Evolutionary conservation across 2,888 invertebrate genomes (phyloP), one percentile per base, ranked within the genome.

Genomic region (Elysia crispata): DNA sequence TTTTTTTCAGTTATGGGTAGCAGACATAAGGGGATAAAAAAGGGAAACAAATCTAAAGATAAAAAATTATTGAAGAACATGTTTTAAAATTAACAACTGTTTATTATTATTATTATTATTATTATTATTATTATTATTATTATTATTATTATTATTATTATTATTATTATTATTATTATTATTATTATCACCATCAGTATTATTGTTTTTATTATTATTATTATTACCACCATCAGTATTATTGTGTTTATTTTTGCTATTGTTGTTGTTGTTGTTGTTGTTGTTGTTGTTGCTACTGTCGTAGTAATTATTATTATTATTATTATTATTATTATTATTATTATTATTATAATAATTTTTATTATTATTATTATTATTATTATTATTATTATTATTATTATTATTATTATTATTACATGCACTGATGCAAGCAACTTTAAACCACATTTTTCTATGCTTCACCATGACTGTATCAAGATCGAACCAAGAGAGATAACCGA

Each of bases 351-450:
- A 18, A 23, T 64, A 18, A 20, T 30, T 75, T 18, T 60, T 75
- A 20, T 30, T 75, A n/a, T 75, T 75, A n/a, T 54, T 75, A n/a
- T 54, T 75, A 33, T 60, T 75, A n/a, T 60, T 75, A 11, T 23
- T 75, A 20, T 31, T 75, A 20, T 28, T 75, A n/a, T 54, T 75
- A n/a, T 54, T 75, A 20, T 75, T 75, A n/a, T 54, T 50, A 23
- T 64, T 64, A n/a, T n/a, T n/a, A n/a, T n/a, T n/a, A n/a, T n/a
- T n/a, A n/a, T n/a, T n/a, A n/a, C n/a, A n/a, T n/a, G n/a, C n/a
- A n/a, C n/a, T n/a, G n/a, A n/a, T n/a, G n/a, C n/a, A n/a, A n/a
- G n/a, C n/a, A n/a, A n/a, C 41, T 41, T 11, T 11, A 41, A 41
- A 41, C 3, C 41, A 41, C 3, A 41, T 6, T 6, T 41, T 3